A percentile compares a stretch with the other conserved stretches of the same genome.
phyloP scores from a whole-genome alignment of 2,113 vertebrate genomes.

The Thermophis baileyi region DNA sequence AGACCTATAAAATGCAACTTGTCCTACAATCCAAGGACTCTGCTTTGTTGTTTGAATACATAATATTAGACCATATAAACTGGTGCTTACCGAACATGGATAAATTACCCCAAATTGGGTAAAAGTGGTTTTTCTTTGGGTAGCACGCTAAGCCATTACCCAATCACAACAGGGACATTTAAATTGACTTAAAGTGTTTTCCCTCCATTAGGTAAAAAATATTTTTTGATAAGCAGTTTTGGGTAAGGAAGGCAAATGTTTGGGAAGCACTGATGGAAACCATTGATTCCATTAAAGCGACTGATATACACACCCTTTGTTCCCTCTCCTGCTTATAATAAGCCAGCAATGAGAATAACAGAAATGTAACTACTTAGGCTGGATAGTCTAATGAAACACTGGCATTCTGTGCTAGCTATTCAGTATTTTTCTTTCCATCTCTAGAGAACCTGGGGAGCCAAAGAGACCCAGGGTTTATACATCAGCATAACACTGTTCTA shows the following conservation, averaged over 20 bases:
- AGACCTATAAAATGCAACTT: neutral
- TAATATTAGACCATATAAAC: neutral
- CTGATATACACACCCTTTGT: neutral
- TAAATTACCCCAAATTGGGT: neutral
- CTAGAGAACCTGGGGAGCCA: slow-evolving; percentile 81
- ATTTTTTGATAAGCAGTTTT: neutral
- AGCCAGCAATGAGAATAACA: neutral
- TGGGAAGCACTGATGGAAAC: neutral
- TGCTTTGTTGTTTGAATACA: fast-evolving
- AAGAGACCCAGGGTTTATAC: slow-evolving; percentile 74
- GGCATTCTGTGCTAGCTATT: slow-evolving; percentile 21
- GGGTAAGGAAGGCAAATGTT: neutral
- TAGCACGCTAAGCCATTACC: neutral
- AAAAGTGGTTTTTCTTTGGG: neutral
- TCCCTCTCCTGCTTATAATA: neutral
- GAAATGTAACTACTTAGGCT: slow-evolving; percentile 2
- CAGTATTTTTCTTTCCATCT: slow-evolving; percentile 43
- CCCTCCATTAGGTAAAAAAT: neutral
- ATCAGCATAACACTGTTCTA: slow-evolving; percentile 33
- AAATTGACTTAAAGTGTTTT: neutral
- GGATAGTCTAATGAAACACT: slow-evolving; percentile 22
- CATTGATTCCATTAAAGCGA: neutral
- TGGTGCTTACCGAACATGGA: neutral
- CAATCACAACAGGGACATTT: neutral
- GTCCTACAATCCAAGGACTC: neutral